Evolutionary conservation across 2,888 invertebrate species (phyloP).

Genomic region (Thymelicus sylvestris): DNA sequence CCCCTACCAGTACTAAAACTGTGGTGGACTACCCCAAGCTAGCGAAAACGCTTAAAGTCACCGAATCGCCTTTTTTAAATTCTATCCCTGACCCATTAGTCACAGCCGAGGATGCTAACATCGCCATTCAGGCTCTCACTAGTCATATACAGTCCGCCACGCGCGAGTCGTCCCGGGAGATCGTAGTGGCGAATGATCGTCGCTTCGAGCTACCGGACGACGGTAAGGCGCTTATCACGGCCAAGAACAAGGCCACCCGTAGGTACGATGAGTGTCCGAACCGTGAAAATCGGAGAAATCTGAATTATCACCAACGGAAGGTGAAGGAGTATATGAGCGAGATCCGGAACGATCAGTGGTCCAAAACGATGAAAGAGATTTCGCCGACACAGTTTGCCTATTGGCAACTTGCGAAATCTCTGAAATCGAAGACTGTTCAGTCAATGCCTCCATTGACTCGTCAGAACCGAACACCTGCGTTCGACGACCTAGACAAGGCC

Average conservation of each 20-base stretch:
- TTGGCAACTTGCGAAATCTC: neutral
- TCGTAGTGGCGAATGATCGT: neutral
- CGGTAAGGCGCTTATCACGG: neutral
- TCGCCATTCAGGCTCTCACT: neutral
- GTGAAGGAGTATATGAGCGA: neutral
- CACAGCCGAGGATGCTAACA: too few species aligned
- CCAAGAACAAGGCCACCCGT: neutral
- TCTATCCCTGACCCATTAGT: too few species aligned
- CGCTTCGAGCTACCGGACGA: neutral
- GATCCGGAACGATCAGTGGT: neutral
- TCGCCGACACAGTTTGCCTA: neutral
- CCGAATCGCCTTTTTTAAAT: too few species aligned
- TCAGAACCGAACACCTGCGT: constrained; percentile 3
- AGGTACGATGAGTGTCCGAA: neutral
- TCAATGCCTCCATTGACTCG: constrained; percentile 1
- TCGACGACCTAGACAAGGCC: constrained; percentile 15
- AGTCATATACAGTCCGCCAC: neutral
- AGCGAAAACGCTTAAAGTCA: too few species aligned
- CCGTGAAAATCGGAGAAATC: neutral
- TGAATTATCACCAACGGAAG: neutral
- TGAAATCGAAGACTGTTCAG: neutral
- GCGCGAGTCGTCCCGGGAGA: neutral
- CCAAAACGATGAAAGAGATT: neutral
- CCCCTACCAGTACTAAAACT: too few species aligned
- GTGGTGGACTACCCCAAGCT: too few species aligned